A percentile compares a stretch with the other conserved stretches of the same genome.
These are phyloP conservation scores for Sorex fumeus DNA, from an alignment of 2,113 vertebrate species.

Conservation along the genomic window DNA sequence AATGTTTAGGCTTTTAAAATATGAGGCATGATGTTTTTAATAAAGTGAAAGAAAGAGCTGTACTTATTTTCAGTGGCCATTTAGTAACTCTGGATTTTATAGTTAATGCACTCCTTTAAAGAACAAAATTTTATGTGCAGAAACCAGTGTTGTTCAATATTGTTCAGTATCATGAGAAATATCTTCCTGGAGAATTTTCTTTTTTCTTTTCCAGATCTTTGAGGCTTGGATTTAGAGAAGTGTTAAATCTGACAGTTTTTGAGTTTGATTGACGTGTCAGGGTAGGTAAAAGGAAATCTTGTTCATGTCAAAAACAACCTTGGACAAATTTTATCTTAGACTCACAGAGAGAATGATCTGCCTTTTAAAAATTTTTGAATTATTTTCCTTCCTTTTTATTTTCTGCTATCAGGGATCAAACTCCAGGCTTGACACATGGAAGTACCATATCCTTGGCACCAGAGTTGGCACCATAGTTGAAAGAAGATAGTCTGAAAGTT, in stretches of 20 bases:
- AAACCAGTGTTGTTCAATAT: background rate
- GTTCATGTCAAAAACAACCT: constrained; percentile 32
- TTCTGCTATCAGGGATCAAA: too few species aligned
- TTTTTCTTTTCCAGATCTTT: background rate
- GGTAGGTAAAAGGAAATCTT: background rate
- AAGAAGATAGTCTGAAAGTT: too few species aligned
- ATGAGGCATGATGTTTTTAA: constrained; percentile 29
- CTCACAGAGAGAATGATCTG: background rate
- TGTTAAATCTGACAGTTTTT: background rate
- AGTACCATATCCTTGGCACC: too few species aligned
- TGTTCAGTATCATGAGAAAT: background rate
- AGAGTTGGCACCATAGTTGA: too few species aligned
- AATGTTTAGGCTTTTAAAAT: constrained; percentile 8
- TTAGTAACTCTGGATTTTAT: constrained; percentile 23
- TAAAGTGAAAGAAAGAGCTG: background rate
- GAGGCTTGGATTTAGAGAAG: background rate
- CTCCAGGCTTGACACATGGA: too few species aligned
- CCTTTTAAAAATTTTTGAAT: background rate
- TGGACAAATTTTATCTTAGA: background rate
- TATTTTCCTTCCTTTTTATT: background rate
- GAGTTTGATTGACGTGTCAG: background rate
- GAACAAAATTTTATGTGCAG: background rate
- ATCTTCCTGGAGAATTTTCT: background rate
- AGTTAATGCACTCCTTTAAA: background rate
- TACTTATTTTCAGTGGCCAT: background rate